Conservation (phyloP, 1,140 invertebrate genomes). For the Catajapyx aquilonaris region DNA sequence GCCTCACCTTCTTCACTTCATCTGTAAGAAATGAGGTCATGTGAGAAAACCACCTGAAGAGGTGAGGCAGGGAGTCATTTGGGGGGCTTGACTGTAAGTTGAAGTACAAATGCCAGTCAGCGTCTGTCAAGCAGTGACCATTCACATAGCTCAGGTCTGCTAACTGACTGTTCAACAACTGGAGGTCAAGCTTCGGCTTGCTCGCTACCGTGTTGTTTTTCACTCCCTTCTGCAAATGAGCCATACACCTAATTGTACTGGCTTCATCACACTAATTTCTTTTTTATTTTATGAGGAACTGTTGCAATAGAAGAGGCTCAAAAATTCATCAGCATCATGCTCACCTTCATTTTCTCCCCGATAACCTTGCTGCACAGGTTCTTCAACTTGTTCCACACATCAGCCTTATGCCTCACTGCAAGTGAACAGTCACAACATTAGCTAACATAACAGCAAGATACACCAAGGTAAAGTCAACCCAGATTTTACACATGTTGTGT, state of each 20-base stretch:
- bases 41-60: constrained; percentile 16
- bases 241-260: too few species aligned
- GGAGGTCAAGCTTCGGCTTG: background rate
- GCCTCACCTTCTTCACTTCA: too few species aligned
- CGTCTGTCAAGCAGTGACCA: constrained; percentile 13
- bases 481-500: too few species aligned
- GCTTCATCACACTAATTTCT: too few species aligned
- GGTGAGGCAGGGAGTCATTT: constrained; percentile 11
- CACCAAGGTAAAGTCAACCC: too few species aligned
- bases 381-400: constrained; percentile 86
- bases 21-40: too few species aligned
- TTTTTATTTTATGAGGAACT: background rate
- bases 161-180: constrained; percentile 12
- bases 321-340: background rate
- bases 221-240: too few species aligned
- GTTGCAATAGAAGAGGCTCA: background rate
- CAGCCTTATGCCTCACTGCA: constrained; percentile 59
- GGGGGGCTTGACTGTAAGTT: constrained; percentile 4
- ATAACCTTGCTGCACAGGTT: constrained; percentile 93
- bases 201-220: background rate
- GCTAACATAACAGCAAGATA: too few species aligned
- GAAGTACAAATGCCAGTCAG: constrained; percentile 11
- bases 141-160: constrained; percentile 15
- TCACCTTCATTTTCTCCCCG: constrained; percentile 89
- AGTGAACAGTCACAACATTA: too few species aligned